Evolutionary conservation across 2,888 invertebrate genomes (phyloP), one percentile per base, ranked within the genome.

Genomic region (Crossocerus cetratus): DNA sequence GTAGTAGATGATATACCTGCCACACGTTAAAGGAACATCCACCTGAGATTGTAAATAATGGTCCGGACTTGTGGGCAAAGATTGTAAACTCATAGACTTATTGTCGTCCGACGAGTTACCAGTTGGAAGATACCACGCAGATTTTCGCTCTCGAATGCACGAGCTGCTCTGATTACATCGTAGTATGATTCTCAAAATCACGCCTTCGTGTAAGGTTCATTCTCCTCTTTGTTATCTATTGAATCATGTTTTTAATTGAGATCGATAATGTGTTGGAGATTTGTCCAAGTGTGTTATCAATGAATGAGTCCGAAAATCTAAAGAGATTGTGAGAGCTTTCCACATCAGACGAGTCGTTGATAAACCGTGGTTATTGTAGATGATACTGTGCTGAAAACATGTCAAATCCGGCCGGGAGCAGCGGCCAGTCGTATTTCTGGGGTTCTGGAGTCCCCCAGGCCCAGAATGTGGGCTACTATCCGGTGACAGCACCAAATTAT

Each of bases 11-110:
- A n/a, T n/a, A n/a, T 82, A 86, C 83, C 80, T 83, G 82, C 86
- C 86, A 86, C 86, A 86, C 86, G 86, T 85, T 85, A 77, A 80
- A 84, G 84, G 84, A 65, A 84, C 84, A 85, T 80, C 81, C 68
- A 73, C 76, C 67, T 67, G 66, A 65, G 69, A 76, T 76, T 81
- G 78, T 78, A 81, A 81, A 81, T 81, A 76, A 76, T 75, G 49
- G 63, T 49, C 59, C 45, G 45, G 58, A 14, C 45, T 23, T 20
- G n/a, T 49, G 23, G 18, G 20, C 20, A 3, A 11, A n/a, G 23
- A 11, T 1, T 32, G 5, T 32, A 32, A 32, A 32, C 11, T 32
- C 8, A 32, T 32, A 32, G 32, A 8, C 5, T 32, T 32, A 32
- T 32, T 4, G 32, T 11, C 32, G 32, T 11, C 32, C 32, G 11